Conservation (phyloP, 2,113 vertebrate species). For the Oenanthe melanoleuca region DNA sequence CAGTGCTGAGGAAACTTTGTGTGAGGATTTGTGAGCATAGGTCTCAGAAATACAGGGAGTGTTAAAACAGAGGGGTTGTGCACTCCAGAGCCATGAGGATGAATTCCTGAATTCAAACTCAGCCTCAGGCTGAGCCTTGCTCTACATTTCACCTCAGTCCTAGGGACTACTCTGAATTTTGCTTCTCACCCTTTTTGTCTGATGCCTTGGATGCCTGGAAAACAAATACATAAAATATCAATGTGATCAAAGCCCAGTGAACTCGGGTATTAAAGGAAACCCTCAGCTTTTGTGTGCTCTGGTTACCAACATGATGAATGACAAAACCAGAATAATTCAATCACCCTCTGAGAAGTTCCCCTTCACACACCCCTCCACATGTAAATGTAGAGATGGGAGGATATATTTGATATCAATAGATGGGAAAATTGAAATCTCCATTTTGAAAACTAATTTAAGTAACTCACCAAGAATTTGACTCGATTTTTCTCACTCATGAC, state of each 20-base stretch:
- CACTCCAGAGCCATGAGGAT: too few relatives aligned
- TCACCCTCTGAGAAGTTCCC: background rate
- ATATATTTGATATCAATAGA: background rate
- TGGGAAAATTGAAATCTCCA: background rate
- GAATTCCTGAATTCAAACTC: background rate
- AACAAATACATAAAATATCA: background rate
- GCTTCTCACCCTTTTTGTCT: background rate
- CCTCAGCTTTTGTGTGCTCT: background rate
- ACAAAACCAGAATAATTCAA: background rate
- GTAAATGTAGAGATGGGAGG: background rate
- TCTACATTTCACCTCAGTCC: background rate
- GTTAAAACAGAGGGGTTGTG: background rate
- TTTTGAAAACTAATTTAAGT: background rate
- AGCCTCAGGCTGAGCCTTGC: background rate
- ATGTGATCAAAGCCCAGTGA: background rate
- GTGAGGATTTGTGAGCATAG: rapidly evolving
- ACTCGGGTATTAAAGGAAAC: background rate
- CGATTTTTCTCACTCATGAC: background rate
- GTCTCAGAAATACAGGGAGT: background rate
- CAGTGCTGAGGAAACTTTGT: background rate
- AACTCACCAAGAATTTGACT: background rate
- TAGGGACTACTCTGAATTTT: background rate
- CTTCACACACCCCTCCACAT: background rate
- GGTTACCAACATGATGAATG: background rate
- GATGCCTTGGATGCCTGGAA: background rate